Conservation (phyloP, 2,888 invertebrate genomes). For the Lissonota sp. region DNA sequence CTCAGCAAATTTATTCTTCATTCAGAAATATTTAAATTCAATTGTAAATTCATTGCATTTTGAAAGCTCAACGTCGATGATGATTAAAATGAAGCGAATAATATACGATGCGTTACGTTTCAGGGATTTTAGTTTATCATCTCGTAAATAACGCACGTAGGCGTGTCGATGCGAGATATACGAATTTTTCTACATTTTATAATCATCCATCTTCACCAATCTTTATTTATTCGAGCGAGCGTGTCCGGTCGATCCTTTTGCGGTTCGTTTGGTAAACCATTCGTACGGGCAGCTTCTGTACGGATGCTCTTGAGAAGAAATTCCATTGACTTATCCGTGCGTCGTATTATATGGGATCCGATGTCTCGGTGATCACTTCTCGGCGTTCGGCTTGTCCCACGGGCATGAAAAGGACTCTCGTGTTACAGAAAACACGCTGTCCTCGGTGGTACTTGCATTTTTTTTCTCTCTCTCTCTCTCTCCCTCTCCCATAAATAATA, state of each 20-base stretch:
- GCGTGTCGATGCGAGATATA: no score
- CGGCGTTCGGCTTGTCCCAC: constrained; percentile 17
- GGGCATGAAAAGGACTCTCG: constrained; percentile 19
- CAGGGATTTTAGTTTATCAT: no score
- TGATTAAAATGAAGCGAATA: no score
- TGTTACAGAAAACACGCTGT: constrained; percentile 46
- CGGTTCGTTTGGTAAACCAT: constrained; percentile 9
- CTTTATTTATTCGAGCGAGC: not conserved
- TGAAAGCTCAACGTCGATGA: no score
- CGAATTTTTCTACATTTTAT: not conserved
- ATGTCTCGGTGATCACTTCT: constrained; percentile 27
- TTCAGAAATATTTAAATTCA: no score
- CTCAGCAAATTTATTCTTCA: no score
- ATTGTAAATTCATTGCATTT: no score
- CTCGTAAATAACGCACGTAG: no score
- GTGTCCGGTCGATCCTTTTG: constrained; percentile 4
- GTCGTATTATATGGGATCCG: constrained; percentile 16
- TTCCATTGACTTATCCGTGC: constrained; percentile 42
- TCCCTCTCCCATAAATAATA: not conserved
- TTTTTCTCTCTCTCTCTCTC: no score
- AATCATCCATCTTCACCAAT: not conserved
- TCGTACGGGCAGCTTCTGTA: constrained; percentile 23
- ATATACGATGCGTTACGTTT: no score
- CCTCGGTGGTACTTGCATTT: constrained; percentile 20
- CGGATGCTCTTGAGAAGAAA: constrained; percentile 30